Percentiles rank a stretch among this genome's conserved stretches.
Conservation (phyloP, 35 echinoderm and acorn worm genomes). For the Anneissia japonica region DNA sequence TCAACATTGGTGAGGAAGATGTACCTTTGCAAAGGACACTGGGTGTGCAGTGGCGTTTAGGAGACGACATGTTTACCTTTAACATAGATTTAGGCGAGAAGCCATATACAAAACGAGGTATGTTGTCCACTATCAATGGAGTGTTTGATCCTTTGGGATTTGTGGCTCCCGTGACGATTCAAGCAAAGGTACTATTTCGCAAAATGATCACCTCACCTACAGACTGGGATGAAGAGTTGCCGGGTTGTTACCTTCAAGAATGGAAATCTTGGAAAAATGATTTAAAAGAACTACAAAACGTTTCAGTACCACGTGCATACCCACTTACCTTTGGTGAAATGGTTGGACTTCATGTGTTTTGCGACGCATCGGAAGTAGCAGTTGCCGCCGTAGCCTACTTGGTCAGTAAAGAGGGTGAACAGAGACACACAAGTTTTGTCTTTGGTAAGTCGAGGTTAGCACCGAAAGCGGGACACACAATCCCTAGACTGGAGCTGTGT, state of each 20-base stretch:
- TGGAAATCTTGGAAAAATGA: not conserved
- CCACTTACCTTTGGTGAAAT: not conserved
- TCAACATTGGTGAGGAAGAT: not conserved
- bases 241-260: not conserved
- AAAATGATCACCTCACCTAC: not conserved
- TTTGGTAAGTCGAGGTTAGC: too few species aligned
- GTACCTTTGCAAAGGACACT: slow-evolving; percentile 1
- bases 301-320: not conserved
- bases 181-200: not conserved
- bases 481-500: not conserved
- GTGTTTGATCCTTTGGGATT: slow-evolving; percentile 40
- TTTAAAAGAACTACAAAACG: not conserved
- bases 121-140: slow-evolving; percentile 13
- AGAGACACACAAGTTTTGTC: too few species aligned
- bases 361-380: too few species aligned
- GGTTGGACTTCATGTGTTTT: not conserved
- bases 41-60: slow-evolving; percentile 15
- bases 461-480: too few species aligned
- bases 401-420: not conserved
- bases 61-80: slow-evolving; percentile 20
- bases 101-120: slow-evolving; percentile 24
- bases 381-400: too few species aligned
- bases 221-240: not conserved
- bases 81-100: not conserved
- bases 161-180: slow-evolving; percentile 17